Percentiles rank a stretch among this genome's conserved stretches.
phyloP scores from a whole-genome alignment of 2,113 vertebrate species.

The Mus spicilegus region DNA sequence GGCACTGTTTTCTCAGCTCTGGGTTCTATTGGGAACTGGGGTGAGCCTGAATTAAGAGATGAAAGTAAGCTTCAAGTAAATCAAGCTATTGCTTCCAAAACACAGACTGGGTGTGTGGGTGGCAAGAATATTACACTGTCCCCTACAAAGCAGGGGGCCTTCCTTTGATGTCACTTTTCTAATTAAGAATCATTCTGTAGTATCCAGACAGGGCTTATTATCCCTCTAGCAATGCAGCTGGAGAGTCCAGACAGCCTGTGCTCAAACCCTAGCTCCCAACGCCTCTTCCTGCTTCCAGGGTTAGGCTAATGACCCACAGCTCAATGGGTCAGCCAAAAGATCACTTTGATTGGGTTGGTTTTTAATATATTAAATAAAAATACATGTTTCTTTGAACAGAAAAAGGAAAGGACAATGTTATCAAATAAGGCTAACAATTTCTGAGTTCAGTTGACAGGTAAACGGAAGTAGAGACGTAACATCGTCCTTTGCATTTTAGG shows the following conservation, averaged over 20 bases:
- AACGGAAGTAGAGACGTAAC: neutral
- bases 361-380: slow-evolving; percentile 30
- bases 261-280: neutral
- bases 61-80: slow-evolving; percentile 48
- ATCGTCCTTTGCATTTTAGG: neutral
- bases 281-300: neutral
- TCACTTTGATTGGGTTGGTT: neutral
- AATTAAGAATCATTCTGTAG: neutral
- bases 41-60: slow-evolving; percentile 18
- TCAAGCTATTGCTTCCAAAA: slow-evolving; percentile 1
- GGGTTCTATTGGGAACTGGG: slow-evolving; percentile 32
- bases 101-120: neutral
- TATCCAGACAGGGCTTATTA: neutral
- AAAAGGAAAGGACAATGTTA: neutral
- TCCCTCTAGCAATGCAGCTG: neutral
- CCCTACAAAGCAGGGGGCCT: neutral
- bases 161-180: slow-evolving; percentile 59
- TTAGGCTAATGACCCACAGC: neutral
- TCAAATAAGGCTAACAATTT: neutral
- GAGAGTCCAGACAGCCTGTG: neutral
- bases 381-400: slow-evolving; percentile 17
- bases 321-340: neutral
- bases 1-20: slow-evolving; percentile 55
- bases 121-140: neutral
- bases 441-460: neutral